Percentiles rank a stretch among this genome's conserved stretches.
phyloP scores from a whole-genome alignment of 2,113 vertebrate species.

The Raja brachyura region DNA sequence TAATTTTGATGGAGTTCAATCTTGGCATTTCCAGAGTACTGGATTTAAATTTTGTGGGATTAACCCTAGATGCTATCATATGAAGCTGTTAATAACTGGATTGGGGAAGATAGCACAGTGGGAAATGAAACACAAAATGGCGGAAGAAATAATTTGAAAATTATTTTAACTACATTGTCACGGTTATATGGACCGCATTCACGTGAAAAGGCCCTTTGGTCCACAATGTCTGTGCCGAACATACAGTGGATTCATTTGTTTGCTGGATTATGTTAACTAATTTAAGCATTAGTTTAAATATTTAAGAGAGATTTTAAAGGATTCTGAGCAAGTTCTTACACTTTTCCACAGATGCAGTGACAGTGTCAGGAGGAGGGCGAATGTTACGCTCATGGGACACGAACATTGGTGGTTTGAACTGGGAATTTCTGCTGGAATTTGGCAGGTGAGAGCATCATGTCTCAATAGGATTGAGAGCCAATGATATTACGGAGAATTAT shows the following conservation, averaged over 20 bases:
- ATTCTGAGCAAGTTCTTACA: neutral
- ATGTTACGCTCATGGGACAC: constrained; percentile 90
- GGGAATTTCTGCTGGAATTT: constrained; percentile 80
- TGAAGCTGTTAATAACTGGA: neutral
- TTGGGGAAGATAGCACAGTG: neutral
- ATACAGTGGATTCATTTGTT: neutral
- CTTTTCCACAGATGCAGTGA: constrained; percentile 68
- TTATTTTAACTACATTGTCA: neutral
- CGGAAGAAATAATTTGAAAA: neutral
- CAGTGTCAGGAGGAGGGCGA: constrained; percentile 73
- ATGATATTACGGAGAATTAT: neutral
- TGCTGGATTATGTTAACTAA: neutral
- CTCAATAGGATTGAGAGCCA: neutral
- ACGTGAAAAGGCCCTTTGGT: too few relatives aligned
- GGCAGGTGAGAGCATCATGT: constrained; percentile 66
- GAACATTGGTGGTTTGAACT: constrained; percentile 84
- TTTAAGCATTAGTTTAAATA: neutral
- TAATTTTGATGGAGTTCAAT: neutral
- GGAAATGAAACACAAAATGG: neutral
- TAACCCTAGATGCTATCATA: too few relatives aligned
- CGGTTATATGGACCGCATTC: neutral
- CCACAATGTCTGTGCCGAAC: too few relatives aligned
- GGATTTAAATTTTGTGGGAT: neutral
- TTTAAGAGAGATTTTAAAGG: neutral
- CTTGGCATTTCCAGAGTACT: neutral